A percentile compares a stretch with the other conserved stretches of the same genome.
Evolutionary conservation across 2,113 vertebrate genomes (phyloP).

Genomic region (Henicopernis longicauda): DNA sequence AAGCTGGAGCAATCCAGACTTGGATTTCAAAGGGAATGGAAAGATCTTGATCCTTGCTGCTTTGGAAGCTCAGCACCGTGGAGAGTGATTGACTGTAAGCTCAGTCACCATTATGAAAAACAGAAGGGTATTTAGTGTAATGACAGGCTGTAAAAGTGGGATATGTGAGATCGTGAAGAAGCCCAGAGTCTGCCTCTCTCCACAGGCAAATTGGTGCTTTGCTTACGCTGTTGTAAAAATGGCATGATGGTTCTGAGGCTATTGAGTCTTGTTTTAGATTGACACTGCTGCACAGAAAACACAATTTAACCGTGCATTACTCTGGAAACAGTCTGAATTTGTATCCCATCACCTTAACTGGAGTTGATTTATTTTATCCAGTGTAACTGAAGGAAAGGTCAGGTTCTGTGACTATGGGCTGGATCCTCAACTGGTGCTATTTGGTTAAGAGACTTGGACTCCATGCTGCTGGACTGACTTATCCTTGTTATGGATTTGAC

Average conservation of each 20-base stretch:
- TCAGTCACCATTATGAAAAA: not conserved
- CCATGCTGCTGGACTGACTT: not conserved
- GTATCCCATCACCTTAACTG: not conserved
- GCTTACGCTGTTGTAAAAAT: not conserved
- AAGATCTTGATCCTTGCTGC: not conserved
- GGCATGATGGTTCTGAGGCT: not conserved
- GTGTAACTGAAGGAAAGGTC: not conserved
- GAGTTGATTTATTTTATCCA: not conserved
- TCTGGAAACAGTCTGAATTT: not conserved
- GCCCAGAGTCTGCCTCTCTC: not conserved
- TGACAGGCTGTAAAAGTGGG: not conserved
- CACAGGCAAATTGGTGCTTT: not conserved
- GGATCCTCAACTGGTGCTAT: not conserved
- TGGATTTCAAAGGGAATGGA: constrained; percentile 9
- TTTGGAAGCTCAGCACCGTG: not conserved
- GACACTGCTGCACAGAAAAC: not conserved
- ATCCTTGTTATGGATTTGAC: not conserved
- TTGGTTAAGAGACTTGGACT: not conserved
- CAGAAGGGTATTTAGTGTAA: not conserved
- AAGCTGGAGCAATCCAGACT: constrained; percentile 17
- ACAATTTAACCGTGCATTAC: not conserved
- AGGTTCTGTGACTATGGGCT: not conserved
- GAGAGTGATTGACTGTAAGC: not conserved
- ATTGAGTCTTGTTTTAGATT: not conserved
- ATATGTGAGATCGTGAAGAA: not conserved